These are phyloP conservation scores for Acleris emargana DNA, from an alignment of 2,888 invertebrate genomes.

Conservation along the genomic window DNA sequence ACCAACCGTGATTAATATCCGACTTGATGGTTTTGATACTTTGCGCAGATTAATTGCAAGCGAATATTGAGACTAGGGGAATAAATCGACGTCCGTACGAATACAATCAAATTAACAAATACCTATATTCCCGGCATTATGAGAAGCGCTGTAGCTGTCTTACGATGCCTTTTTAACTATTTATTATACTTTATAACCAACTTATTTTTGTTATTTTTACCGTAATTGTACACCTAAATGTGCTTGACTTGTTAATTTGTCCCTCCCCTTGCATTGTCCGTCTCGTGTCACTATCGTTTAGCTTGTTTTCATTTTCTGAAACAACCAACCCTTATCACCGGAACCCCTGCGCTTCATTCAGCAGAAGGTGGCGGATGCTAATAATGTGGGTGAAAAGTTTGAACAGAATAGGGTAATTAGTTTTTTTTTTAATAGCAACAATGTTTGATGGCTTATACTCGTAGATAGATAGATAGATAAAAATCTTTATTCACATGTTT, in stretches of 20 bases:
- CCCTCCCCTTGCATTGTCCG: no score
- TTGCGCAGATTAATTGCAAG: conserved; percentile 34
- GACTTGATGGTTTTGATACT: conserved; percentile 34
- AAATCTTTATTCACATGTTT: no score
- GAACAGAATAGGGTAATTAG: no score
- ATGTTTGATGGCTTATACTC: no score
- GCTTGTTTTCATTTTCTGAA: conserved; percentile 79
- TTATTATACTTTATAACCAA: no score
- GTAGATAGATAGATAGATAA: no score
- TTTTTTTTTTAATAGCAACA: background rate
- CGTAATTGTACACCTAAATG: no score
- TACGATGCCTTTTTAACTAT: background rate
- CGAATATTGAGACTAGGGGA: conserved; percentile 21
- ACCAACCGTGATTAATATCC: conserved; percentile 28
- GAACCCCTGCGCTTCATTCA: conserved; percentile 38
- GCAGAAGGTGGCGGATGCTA: background rate
- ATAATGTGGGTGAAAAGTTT: background rate
- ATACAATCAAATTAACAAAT: background rate
- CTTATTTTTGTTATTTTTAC: no score
- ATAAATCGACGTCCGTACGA: conserved; percentile 12
- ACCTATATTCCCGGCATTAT: background rate
- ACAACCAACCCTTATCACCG: conserved; percentile 53
- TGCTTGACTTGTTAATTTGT: no score
- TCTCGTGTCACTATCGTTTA: conserved; percentile 50
- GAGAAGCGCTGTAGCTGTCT: background rate